phyloP scores from a whole-genome alignment of 2,113 vertebrate genomes.

The Nesospiza acunhae region DNA sequence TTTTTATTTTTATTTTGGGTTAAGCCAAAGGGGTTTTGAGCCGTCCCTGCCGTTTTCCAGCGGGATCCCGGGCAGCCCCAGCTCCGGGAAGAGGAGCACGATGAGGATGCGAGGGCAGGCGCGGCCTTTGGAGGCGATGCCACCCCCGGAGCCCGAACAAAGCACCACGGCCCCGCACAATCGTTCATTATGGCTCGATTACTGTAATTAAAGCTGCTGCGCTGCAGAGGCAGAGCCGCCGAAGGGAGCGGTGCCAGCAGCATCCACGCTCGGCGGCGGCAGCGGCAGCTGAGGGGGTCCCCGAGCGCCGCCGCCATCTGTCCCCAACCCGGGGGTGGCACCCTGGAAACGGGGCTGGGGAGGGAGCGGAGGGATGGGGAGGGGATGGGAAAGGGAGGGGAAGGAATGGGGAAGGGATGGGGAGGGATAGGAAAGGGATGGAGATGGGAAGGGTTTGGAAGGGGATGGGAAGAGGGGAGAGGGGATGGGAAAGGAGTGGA shows the following conservation, averaged over 20 bases:
- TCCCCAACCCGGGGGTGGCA: not conserved
- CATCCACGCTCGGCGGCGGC: not conserved
- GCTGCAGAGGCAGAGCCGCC: conserved; percentile 69
- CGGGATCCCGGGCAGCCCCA: not conserved
- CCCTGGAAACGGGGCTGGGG: not conserved
- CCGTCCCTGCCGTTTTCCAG: not conserved
- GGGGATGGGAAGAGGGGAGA: too few species aligned
- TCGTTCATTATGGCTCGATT: conserved; percentile 76
- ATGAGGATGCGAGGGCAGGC: not conserved
- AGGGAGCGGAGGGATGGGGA: not conserved
- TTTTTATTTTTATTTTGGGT: not conserved
- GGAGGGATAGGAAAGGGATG: not conserved
- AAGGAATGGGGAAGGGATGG: not conserved
- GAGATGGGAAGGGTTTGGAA: too few species aligned
- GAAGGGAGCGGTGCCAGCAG: conserved; percentile 72
- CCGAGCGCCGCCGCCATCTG: conserved; percentile 75
- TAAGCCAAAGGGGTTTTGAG: not conserved
- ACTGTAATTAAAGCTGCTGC: conserved; percentile 79
- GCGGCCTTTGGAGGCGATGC: not conserved
- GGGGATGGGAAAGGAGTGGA: not conserved
- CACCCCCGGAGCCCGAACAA: not conserved
- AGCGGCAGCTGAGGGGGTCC: conserved; percentile 64
- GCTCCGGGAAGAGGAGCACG: not conserved
- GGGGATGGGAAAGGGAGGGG: fast-evolving
- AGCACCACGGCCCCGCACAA: not conserved